These are phyloP conservation scores for Spodoptera litura DNA, from an alignment of 1,140 invertebrate species.

Conservation along the genomic window DNA sequence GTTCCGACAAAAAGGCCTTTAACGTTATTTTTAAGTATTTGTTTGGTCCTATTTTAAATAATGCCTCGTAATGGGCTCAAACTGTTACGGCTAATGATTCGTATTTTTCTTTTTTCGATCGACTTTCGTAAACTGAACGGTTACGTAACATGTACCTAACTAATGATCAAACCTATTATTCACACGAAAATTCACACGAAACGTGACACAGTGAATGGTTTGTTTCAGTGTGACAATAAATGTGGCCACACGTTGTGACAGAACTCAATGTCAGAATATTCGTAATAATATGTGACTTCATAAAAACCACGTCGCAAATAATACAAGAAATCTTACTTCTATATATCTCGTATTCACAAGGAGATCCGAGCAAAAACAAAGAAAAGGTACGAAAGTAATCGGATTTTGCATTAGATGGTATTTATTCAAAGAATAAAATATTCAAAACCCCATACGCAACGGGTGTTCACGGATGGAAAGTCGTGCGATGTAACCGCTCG, in stretches of 20 bases:
- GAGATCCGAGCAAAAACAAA: constrained; percentile 19
- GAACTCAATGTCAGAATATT: background rate
- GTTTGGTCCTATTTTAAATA: constrained; percentile 4
- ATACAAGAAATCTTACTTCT: background rate
- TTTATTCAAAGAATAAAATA: constrained; percentile 36
- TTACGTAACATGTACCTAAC: constrained; percentile 1
- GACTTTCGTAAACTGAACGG: background rate
- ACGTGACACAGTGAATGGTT: background rate
- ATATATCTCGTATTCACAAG: constrained; percentile 29
- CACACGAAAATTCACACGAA: background rate
- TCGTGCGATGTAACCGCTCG: constrained; percentile 19
- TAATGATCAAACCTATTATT: constrained; percentile 3
- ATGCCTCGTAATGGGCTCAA: background rate
- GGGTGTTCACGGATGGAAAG: constrained; percentile 28
- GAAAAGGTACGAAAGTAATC: constrained; percentile 20
- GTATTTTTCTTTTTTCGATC: constrained; percentile 2
- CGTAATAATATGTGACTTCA: constrained; percentile 6
- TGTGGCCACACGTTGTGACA: background rate
- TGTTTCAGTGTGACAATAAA: constrained; percentile 14
- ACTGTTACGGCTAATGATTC: constrained; percentile 11
- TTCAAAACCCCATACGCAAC: constrained; percentile 39
- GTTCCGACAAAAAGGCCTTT: constrained; percentile 3
- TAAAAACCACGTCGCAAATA: background rate
- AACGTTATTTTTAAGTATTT: constrained; percentile 27
- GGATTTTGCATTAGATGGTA: constrained; percentile 33